phyloP scores from a whole-genome alignment of 2,113 vertebrate genomes.

The Gymnocephalus cernua region DNA sequence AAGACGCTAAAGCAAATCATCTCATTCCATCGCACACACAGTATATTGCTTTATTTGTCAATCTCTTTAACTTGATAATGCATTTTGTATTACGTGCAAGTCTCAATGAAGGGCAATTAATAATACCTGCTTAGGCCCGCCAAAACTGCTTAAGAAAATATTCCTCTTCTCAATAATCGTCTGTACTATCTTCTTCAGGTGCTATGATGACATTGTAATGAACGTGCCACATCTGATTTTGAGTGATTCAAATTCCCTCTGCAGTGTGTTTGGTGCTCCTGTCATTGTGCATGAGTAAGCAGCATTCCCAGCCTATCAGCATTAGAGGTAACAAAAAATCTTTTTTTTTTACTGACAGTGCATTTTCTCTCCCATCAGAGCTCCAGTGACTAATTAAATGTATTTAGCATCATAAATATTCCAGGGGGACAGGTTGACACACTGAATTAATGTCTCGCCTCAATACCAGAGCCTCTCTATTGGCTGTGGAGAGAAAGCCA shows the following conservation, averaged over 20 bases:
- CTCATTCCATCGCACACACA: constrained; percentile 22
- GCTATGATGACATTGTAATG: constrained; percentile 69
- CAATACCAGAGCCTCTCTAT: constrained; percentile 82
- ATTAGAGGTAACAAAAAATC: constrained; percentile 74
- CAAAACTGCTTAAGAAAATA: constrained; percentile 33
- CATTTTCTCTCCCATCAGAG: constrained; percentile 82
- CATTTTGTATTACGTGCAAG: background rate
- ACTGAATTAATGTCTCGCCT: constrained; percentile 85
- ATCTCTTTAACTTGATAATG: constrained; percentile 5
- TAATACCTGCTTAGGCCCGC: constrained; percentile 40
- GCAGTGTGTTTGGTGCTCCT: constrained; percentile 49
- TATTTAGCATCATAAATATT: constrained; percentile 89
- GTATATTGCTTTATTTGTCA: constrained; percentile 10
- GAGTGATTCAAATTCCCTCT: constrained; percentile 60
- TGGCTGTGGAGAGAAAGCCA: constrained; percentile 76
- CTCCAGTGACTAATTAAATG: constrained; percentile 84
- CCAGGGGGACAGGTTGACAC: constrained; percentile 86
- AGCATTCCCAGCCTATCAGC: constrained; percentile 69
- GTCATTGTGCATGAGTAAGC: constrained; percentile 72
- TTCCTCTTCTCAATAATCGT: constrained; percentile 51
- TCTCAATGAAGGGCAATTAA: constrained; percentile 39
- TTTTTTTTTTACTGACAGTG: constrained; percentile 80
- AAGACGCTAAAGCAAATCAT: constrained; percentile 10
- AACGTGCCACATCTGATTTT: constrained; percentile 66
- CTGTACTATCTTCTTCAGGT: constrained; percentile 58